These are phyloP conservation scores for Physocephala rufipes DNA, from an alignment of 2,888 invertebrate species.

Conservation along the genomic window DNA sequence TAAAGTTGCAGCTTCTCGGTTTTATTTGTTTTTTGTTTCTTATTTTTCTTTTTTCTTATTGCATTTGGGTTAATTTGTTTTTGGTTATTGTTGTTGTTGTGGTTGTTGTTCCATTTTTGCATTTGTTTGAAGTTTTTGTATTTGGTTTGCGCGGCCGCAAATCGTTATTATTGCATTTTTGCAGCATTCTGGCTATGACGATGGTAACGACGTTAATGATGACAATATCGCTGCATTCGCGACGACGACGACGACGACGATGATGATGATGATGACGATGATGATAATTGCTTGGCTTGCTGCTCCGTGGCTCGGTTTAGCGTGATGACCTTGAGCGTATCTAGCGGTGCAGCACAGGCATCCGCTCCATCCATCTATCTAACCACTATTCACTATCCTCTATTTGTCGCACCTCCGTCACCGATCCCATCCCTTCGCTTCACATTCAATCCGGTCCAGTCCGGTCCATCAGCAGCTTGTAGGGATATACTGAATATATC, in stretches of 20 bases:
- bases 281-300: background rate
- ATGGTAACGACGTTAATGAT: background rate
- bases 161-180: conserved; percentile 13
- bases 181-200: no score
- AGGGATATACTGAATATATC: background rate
- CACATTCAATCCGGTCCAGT: background rate
- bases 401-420: background rate
- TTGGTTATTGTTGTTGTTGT: conserved; percentile 13
- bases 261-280: background rate
- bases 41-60: no score
- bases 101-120: conserved; percentile 1
- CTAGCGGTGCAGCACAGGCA: conserved; percentile 32
- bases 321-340: conserved; percentile 50
- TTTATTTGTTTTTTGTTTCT: background rate
- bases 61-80: background rate
- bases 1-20: background rate
- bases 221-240: background rate
- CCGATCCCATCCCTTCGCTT: background rate
- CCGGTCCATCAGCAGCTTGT: conserved; percentile 17
- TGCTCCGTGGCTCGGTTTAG: conserved; percentile 42
- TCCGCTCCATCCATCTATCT: background rate
- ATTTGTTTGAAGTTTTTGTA: background rate
- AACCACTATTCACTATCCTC: background rate
- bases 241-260: background rate
- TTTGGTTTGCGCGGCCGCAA: background rate